Evolutionary conservation across 2,113 vertebrate genomes (phyloP).

Genomic region (Sinosuthora webbiana): DNA sequence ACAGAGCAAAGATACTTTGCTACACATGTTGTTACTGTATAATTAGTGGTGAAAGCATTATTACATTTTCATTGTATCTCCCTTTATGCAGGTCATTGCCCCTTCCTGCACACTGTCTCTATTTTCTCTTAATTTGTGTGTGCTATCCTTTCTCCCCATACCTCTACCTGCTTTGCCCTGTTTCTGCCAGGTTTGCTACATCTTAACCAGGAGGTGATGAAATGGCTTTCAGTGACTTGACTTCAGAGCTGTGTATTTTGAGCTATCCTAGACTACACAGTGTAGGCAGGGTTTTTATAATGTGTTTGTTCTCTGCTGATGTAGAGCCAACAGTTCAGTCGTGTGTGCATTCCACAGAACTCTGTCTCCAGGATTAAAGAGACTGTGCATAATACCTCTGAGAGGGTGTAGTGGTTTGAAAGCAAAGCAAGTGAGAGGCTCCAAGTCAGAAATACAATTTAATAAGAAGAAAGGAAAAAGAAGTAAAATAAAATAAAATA

Average conservation of each 20-base stretch:
- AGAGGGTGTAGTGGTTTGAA: neutral
- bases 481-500: too few species aligned
- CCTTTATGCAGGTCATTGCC: neutral
- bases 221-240: neutral
- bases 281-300: neutral
- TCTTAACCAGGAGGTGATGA: neutral
- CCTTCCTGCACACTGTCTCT: neutral
- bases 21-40: neutral
- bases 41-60: neutral
- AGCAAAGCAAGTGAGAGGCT: too few species aligned
- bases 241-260: neutral
- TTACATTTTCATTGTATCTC: neutral
- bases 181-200: neutral
- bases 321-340: neutral
- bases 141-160: neutral
- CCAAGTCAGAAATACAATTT: too few species aligned
- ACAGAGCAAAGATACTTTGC: neutral
- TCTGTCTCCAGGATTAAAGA: neutral
- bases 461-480: too few species aligned
- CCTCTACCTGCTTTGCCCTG: neutral
- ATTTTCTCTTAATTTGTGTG: neutral
- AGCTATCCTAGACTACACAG: neutral
- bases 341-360: neutral
- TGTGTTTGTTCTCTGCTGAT: neutral
- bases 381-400: neutral